Evolutionary conservation across 2,888 invertebrate genomes (phyloP).

Genomic region (Cantharis nigra): DNA sequence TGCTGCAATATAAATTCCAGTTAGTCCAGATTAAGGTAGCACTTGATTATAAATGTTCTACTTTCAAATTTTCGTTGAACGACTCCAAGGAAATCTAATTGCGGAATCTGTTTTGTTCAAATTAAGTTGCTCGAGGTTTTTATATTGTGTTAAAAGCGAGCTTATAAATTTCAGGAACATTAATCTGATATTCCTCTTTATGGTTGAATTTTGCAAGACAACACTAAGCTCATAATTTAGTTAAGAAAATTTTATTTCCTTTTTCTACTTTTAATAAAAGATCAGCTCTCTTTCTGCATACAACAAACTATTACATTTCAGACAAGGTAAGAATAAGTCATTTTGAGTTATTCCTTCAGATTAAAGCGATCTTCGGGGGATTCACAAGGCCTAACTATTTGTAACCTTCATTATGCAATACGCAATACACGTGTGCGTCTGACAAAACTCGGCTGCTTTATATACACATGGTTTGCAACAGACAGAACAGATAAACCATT

Average conservation of each 20-base stretch:
- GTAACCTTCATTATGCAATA: too few species aligned
- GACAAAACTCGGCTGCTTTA: too few species aligned
- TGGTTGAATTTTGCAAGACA: neutral
- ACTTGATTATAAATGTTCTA: neutral
- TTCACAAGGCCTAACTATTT: too few species aligned
- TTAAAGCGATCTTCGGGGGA: neutral
- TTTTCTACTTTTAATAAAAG: neutral
- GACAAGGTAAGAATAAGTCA: neutral
- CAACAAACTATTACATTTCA: neutral
- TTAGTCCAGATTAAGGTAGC: neutral
- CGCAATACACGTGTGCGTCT: too few species aligned
- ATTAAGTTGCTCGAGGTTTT: constrained; percentile 27
- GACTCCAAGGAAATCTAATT: constrained; percentile 19
- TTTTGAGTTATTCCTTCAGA: neutral
- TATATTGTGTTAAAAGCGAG: constrained; percentile 25
- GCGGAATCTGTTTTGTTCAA: constrained; percentile 28
- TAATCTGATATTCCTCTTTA: constrained; percentile 26
- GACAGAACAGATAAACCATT: too few species aligned
- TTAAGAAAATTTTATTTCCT: neutral
- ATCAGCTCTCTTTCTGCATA: neutral
- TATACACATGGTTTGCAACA: too few species aligned
- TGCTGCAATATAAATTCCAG: constrained; percentile 27
- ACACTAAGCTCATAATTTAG: neutral
- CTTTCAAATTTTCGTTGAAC: constrained; percentile 10
- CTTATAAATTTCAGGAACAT: constrained; percentile 26